Evolutionary conservation across 2,888 invertebrate genomes (phyloP).

Genomic region (Bimastos eiseni): DNA sequence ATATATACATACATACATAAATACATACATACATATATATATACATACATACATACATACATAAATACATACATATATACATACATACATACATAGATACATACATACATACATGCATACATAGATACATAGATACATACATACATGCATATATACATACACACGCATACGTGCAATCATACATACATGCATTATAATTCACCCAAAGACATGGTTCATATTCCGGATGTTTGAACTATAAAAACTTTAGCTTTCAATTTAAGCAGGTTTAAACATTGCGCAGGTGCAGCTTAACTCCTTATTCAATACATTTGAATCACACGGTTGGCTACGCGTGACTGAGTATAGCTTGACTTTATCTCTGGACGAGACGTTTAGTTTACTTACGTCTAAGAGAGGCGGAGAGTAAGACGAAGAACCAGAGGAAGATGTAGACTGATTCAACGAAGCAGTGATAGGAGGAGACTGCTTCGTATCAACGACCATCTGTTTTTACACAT

Average conservation of each 20-base stretch:
- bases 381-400: background rate
- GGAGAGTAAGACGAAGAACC: conserved; percentile 2
- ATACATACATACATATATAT: too few species aligned
- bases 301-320: background rate
- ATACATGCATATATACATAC: background rate
- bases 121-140: background rate
- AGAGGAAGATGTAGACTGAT: background rate
- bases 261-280: background rate
- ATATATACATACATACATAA: too few species aligned
- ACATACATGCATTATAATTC: background rate
- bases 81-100: background rate
- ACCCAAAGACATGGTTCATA: background rate
- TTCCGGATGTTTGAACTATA: background rate
- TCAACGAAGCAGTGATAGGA: background rate
- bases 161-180: too few species aligned
- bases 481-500: background rate
- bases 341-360: background rate
- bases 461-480: background rate
- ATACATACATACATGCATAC: background rate
- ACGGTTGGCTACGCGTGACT: background rate
- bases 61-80: background rate
- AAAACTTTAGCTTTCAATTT: background rate
- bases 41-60: background rate
- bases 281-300: background rate
- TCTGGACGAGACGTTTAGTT: background rate